Evolutionary conservation across 2,797 vertebrate genomes (phyloP).

Genomic region (Acanthurus leucopareius): DNA sequence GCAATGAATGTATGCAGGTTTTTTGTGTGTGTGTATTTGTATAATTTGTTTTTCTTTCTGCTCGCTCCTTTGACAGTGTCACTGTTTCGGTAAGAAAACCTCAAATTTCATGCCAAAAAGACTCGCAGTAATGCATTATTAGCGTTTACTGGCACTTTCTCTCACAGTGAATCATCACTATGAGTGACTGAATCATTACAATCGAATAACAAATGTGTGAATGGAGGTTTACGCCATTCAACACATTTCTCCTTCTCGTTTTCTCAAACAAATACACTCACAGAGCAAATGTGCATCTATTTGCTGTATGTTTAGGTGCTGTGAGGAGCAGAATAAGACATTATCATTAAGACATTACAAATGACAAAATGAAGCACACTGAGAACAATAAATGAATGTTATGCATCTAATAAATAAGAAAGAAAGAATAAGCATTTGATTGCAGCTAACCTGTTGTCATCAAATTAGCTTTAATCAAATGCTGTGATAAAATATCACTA

Average conservation of each 20-base stretch:
- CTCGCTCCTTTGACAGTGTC: slow-evolving; percentile 1
- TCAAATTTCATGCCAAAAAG: slow-evolving; percentile 19
- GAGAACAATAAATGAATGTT: background rate
- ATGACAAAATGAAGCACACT: background rate
- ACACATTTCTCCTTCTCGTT: background rate
- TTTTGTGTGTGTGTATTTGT: background rate
- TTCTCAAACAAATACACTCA: background rate
- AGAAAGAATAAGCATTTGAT: too few relatives aligned
- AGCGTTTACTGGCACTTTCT: slow-evolving; percentile 27
- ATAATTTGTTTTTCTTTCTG: background rate
- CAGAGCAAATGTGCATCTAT: slow-evolving; percentile 1
- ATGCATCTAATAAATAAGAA: background rate
- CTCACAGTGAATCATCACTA: slow-evolving; percentile 39
- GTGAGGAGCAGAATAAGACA: background rate
- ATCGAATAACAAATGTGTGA: slow-evolving; percentile 24
- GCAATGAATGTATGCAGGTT: background rate
- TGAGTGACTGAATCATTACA: slow-evolving; percentile 39
- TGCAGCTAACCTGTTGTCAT: background rate
- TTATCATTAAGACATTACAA: background rate
- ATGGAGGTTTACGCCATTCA: slow-evolving; percentile 7
- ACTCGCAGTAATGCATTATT: slow-evolving; percentile 23
- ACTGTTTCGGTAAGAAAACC: slow-evolving; percentile 13
- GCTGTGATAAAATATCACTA: slow-evolving; percentile 6
- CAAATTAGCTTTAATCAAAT: slow-evolving; percentile 9
- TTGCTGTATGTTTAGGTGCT: background rate